phyloP scores from a whole-genome alignment of 2,888 invertebrate genomes.

The Hartigia nigra region DNA sequence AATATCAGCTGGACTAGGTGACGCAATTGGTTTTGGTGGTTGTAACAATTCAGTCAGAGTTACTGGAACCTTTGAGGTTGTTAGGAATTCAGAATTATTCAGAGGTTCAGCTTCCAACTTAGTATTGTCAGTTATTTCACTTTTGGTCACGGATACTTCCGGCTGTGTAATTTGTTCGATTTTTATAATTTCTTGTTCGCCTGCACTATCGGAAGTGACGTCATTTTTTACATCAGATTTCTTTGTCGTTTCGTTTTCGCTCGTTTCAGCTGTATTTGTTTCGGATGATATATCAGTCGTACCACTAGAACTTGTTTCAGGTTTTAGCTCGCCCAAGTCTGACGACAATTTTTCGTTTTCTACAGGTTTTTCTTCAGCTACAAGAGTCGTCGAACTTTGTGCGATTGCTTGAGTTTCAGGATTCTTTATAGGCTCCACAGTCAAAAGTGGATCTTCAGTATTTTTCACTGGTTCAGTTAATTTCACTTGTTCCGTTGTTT shows the following conservation, averaged over 20 bases:
- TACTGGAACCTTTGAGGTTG: neutral
- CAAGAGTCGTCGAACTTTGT: neutral
- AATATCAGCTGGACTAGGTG: constrained; percentile 2
- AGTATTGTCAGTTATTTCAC: neutral
- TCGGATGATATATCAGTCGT: neutral
- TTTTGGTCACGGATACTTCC: neutral
- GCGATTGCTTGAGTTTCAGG: neutral
- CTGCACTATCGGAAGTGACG: neutral
- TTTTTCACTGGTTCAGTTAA: neutral
- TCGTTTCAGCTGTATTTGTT: neutral
- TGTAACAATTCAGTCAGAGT: constrained; percentile 4
- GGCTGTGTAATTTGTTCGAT: neutral
- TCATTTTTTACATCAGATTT: neutral
- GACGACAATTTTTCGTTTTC: neutral
- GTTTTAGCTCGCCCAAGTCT: neutral
- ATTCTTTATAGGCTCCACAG: neutral
- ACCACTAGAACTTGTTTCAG: neutral
- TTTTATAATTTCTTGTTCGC: neutral
- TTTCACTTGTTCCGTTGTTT: neutral
- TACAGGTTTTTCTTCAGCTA: neutral
- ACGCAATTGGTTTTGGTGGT: neutral
- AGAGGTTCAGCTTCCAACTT: neutral
- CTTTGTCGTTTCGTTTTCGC: neutral
- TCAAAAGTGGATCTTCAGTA: neutral
- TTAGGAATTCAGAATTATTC: neutral